Percentiles rank a stretch among this genome's conserved stretches.
These are phyloP conservation scores for Agrochola lota DNA, from an alignment of 2,888 invertebrate species.

Conservation along the genomic window DNA sequence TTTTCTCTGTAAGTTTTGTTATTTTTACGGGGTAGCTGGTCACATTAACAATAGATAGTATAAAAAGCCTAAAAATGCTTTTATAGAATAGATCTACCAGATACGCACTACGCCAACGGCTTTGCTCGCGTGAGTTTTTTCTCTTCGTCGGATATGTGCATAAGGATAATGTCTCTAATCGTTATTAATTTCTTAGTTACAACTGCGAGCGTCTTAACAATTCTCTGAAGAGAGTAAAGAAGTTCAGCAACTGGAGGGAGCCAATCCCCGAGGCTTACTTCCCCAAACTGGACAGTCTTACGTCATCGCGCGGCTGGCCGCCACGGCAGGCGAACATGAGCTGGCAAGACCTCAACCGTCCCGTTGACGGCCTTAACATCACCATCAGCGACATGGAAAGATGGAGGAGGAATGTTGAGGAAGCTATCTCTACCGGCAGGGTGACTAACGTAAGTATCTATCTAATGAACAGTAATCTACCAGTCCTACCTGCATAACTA, in stretches of 20 bases:
- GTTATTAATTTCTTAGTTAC: conserved; percentile 87
- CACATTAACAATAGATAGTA: neutral
- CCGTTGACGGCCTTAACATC: conserved; percentile 91
- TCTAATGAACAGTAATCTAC: neutral
- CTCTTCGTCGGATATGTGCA: neutral
- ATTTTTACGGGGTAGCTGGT: neutral
- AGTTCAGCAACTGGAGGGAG: conserved; percentile 92
- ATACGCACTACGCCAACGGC: neutral
- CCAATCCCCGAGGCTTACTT: conserved; percentile 95
- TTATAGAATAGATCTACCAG: neutral
- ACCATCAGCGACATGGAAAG: conserved; percentile 93
- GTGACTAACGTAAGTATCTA: conserved; percentile 88
- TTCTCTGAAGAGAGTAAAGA: conserved; percentile 91
- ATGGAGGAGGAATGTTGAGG: conserved; percentile 94
- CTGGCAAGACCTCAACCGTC: conserved; percentile 92
- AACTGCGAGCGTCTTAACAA: conserved; percentile 95
- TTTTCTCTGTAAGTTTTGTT: neutral
- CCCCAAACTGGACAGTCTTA: conserved; percentile 94
- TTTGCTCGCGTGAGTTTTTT: neutral
- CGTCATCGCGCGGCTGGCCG: conserved; percentile 93
- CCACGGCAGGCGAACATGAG: conserved; percentile 91
- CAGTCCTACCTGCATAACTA: neutral
- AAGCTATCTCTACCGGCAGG: conserved; percentile 93
- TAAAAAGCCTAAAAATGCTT: neutral
- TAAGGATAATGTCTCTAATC: neutral